Evolutionary conservation across 2,797 vertebrate species (phyloP).

Genomic region (Cuniculus paca): DNA sequence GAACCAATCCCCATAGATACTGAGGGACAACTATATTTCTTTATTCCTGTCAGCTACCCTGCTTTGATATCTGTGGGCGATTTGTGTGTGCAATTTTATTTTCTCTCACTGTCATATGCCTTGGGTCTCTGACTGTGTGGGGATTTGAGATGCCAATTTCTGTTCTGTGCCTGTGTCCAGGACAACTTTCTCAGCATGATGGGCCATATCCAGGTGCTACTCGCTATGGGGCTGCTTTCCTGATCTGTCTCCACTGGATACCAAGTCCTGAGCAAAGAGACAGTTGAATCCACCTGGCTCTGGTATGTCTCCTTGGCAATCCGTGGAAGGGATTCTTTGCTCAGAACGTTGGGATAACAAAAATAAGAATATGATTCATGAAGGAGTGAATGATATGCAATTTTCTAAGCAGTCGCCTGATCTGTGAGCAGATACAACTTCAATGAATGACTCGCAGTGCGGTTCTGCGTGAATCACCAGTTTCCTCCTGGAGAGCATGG

Average conservation of each 20-base stretch:
- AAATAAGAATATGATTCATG: background rate
- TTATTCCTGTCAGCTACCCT: background rate
- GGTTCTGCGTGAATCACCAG: background rate
- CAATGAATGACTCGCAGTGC: background rate
- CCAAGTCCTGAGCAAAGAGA: background rate
- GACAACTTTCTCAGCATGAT: background rate
- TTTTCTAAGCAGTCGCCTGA: background rate
- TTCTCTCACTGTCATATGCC: background rate
- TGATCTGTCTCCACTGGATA: background rate
- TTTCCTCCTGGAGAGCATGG: background rate
- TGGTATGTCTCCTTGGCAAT: background rate
- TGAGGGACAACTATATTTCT: background rate
- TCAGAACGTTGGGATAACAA: background rate
- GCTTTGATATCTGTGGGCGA: background rate
- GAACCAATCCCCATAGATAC: background rate
- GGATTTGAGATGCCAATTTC: background rate
- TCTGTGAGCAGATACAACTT: background rate
- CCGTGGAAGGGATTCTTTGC: background rate
- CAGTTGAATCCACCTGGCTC: background rate
- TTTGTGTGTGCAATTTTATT: background rate
- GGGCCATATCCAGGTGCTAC: background rate
- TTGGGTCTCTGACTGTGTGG: background rate
- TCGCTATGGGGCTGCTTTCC: background rate
- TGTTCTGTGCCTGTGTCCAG: background rate
- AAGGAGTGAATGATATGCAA: accelerated